Evolutionary conservation across 1,140 invertebrate species (phyloP), one percentile per base, ranked within the genome.

Genomic region (Venustaconcha ellipsiformis): DNA sequence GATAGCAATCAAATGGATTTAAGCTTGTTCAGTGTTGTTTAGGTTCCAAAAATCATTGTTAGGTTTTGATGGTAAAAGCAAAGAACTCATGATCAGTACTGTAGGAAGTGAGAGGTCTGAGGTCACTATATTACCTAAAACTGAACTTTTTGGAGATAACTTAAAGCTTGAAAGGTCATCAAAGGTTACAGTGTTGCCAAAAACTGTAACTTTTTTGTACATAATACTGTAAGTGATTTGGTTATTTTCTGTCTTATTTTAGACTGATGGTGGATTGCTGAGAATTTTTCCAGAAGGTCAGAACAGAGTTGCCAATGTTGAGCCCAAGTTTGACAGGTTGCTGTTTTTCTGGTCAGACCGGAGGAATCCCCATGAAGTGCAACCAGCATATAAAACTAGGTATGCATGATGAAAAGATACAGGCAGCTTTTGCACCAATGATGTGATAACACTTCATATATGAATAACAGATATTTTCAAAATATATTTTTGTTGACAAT

Each of bases 291-390:
- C 97, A 0, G 94, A 96, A 90, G 94, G 94, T 56, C 93, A 89
- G 14, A 93, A 95, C 80, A 92, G 94, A 86, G 95, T 97, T 14
- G 96, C 97, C 0, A 94, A 97, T 86, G 97, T 99, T 79, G 96
- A 96, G 85, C 97, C 97, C 0, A 90, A 95, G 59, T 98, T 98
- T 89, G 97, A 99, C 89, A 91, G 97, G 67, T 93, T 99, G 85
- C 90, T 99, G 72, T 98, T 99, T 88, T 99, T 99, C 90, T 99
- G 97, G 97, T 99, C 97, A 5, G 97, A 99, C 87, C 91, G 95
- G 79, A 92, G 97, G 79, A 99, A 98, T 92, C 97, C 97, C 0
- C 97, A 99, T 88, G 97, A 99, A 92, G 97, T 99, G 0, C 94
- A 96, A 88, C 96, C 97, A 14, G 94, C 97, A 2, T 95, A 92